phyloP scores from a whole-genome alignment of 2,888 invertebrate species.

The Drosophila flavopinicola region DNA sequence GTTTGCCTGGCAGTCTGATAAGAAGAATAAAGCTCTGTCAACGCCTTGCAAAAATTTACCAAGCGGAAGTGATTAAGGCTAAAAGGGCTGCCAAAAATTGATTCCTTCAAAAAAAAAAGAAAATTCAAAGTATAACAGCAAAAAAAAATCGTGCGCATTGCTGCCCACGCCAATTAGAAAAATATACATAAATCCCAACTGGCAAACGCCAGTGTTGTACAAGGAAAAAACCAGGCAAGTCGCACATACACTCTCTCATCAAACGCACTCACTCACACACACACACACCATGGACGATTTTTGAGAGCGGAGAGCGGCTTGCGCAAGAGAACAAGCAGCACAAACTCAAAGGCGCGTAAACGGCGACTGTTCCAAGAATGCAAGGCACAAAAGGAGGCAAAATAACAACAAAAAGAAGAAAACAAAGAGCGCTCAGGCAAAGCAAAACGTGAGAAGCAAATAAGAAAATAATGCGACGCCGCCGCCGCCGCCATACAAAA shows the following conservation, averaged over 20 bases:
- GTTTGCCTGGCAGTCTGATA: slow-evolving; percentile 47
- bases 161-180: slow-evolving; percentile 77
- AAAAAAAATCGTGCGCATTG: slow-evolving; percentile 45
- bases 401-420: slow-evolving; percentile 75
- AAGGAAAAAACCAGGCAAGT: slow-evolving; percentile 36
- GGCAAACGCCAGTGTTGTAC: slow-evolving; percentile 52
- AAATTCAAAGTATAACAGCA: neutral
- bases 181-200: slow-evolving; percentile 61
- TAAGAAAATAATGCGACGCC: slow-evolving; percentile 69
- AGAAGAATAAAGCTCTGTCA: slow-evolving; percentile 46
- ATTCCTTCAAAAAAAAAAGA: slow-evolving; percentile 33
- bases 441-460: slow-evolving; percentile 73
- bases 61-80: slow-evolving; percentile 63
- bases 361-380: slow-evolving; percentile 66
- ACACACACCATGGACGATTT: slow-evolving; percentile 39
- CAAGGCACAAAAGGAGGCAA: slow-evolving; percentile 75
- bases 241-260: slow-evolving; percentile 26
- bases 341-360: slow-evolving; percentile 69
- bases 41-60: slow-evolving; percentile 49
- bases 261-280: slow-evolving; percentile 32
- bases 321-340: slow-evolving; percentile 55
- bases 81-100: slow-evolving; percentile 59
- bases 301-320: slow-evolving; percentile 74
- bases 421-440: slow-evolving; percentile 62
- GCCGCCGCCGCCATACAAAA: slow-evolving; percentile 60